These are phyloP conservation scores for Malacoctenus gilli DNA, from an alignment of 2,797 vertebrate genomes.

Conservation along the genomic window DNA sequence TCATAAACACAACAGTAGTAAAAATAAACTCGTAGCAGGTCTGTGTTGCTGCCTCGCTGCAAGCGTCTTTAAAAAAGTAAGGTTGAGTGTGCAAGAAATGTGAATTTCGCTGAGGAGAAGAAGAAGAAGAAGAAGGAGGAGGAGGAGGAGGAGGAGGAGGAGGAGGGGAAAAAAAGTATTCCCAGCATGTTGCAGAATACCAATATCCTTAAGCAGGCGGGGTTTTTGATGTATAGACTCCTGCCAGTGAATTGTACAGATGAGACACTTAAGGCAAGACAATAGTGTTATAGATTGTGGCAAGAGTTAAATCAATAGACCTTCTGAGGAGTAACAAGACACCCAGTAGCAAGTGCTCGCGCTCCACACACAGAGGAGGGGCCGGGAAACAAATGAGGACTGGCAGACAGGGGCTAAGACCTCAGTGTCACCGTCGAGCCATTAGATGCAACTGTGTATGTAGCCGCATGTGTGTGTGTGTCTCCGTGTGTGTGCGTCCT, in stretches of 20 bases:
- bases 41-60: slow-evolving; percentile 51
- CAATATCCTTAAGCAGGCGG: slow-evolving; percentile 79
- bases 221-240: slow-evolving; percentile 80
- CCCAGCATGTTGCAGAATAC: slow-evolving; percentile 78
- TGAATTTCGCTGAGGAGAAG: slow-evolving; percentile 56
- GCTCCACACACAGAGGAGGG: slow-evolving; percentile 76
- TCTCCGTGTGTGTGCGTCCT: slow-evolving; percentile 34
- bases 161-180: slow-evolving; percentile 58
- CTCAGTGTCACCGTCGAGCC: slow-evolving; percentile 77
- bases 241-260: slow-evolving; percentile 84
- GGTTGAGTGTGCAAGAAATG: slow-evolving; percentile 70
- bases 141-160: slow-evolving; percentile 30
- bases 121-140: no score
- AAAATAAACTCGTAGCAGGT: slow-evolving; percentile 62
- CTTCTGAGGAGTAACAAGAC: slow-evolving; percentile 86
- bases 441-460: slow-evolving; percentile 67
- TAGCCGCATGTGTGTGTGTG: slow-evolving; percentile 44
- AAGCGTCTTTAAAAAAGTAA: slow-evolving; percentile 57
- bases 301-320: slow-evolving; percentile 89
- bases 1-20: slow-evolving; percentile 64
- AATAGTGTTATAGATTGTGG: slow-evolving; percentile 87
- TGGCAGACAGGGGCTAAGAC: slow-evolving; percentile 78
- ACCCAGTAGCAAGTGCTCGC: slow-evolving; percentile 82
- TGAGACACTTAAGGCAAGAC: slow-evolving; percentile 87
- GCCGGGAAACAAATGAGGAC: slow-evolving; percentile 83